These are phyloP conservation scores for Bombus balteatus DNA, from an alignment of 1,140 invertebrate species.

Conservation along the genomic window DNA sequence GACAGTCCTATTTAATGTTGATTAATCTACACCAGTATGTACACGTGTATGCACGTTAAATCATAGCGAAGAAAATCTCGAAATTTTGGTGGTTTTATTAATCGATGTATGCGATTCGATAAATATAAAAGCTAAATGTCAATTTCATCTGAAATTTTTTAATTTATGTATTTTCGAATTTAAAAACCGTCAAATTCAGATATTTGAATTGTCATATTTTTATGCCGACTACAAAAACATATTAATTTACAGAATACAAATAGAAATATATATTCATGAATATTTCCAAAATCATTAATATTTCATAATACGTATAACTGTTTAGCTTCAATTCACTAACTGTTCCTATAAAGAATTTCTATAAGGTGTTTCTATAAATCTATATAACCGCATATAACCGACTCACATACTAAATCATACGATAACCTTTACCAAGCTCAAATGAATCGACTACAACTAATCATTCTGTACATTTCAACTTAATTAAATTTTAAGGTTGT, in stretches of 20 bases:
- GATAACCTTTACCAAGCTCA: background rate
- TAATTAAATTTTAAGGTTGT: background rate
- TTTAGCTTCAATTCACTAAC: background rate
- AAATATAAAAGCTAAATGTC: too few species aligned
- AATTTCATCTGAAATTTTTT: background rate
- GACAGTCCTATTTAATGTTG: background rate
- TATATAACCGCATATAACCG: background rate
- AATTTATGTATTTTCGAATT: background rate
- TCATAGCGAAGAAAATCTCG: background rate
- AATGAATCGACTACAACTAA: background rate
- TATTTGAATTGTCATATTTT: too few species aligned
- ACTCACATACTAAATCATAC: background rate
- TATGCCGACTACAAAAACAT: background rate
- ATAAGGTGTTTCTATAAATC: background rate
- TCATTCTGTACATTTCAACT: background rate
- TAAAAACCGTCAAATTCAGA: too few species aligned
- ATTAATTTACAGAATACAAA: background rate
- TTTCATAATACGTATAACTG: background rate
- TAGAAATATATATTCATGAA: too few species aligned
- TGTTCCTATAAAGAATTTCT: too few species aligned
- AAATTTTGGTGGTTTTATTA: background rate
- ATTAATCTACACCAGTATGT: background rate
- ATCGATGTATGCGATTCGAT: background rate
- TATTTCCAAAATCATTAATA: background rate
- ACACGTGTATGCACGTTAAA: background rate